Base-by-base conservation (phyloP, 2,888 invertebrate species). In the Mellilla xanthometata region DNA sequence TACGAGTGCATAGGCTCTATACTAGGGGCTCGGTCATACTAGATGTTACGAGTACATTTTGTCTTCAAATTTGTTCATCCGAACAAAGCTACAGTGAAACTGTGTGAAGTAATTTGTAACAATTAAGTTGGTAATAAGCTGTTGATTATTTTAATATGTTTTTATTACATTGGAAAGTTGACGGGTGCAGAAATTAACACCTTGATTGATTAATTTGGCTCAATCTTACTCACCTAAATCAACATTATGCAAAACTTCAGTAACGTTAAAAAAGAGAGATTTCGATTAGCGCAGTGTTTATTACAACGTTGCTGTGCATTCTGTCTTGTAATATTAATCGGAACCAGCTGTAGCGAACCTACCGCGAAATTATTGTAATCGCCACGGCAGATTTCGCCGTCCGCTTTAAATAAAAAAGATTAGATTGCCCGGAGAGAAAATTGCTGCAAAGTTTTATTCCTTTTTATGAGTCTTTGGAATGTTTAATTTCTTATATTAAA, bases 1-100 rank as follows among this genome's bases (percentile, higher is more conserved):
- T 77, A 81, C 58, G 72, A 71, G 73, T 70, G 73, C 75, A 72
- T 54, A 58, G 61, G 59, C 57, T 56, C 58, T 59, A 57, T 62
- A 5, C 4, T 6, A 54, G 52, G 35, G 42, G 43, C 39, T 48
- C 31, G n/a, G n/a, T n/a, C n/a, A n/a, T n/a, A n/a, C n/a, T n/a
- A n/a, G n/a, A n/a, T n/a, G n/a, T n/a, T n/a, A n/a, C n/a, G n/a
- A n/a, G n/a, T n/a, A n/a, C n/a, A n/a, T n/a, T n/a, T n/a, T n/a
- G n/a, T n/a, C n/a, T n/a, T n/a, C n/a, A n/a, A n/a, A n/a, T n/a
- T n/a, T n/a, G n/a, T n/a, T n/a, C n/a, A n/a, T n/a, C n/a, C n/a
- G n/a, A n/a, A n/a, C n/a, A n/a, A n/a, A n/a, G n/a, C n/a, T n/a
- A n/a, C n/a, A n/a, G n/a, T n/a, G n/a, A n/a, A n/a, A n/a, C n/a